Conservation (phyloP, 1,140 invertebrate genomes). For the Drosophila lini region DNA sequence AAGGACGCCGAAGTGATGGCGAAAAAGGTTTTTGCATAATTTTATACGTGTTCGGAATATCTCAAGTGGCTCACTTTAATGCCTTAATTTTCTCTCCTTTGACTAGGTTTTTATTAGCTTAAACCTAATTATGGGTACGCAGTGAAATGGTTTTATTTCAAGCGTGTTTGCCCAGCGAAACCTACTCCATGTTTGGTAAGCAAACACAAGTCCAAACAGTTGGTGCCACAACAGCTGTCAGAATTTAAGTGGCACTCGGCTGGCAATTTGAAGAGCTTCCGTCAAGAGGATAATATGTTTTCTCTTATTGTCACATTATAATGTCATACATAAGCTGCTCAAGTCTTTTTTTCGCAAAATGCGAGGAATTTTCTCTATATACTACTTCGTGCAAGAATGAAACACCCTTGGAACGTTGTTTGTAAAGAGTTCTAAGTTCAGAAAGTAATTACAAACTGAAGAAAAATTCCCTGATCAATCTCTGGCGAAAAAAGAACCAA, state of each 20-base stretch:
- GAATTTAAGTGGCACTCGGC: conserved; percentile 18
- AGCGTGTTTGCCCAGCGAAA: background rate
- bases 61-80: conserved; percentile 9
- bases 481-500: background rate
- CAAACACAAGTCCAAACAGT: conserved; percentile 7
- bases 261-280: conserved; percentile 10
- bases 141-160: background rate
- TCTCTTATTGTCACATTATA: conserved; percentile 27
- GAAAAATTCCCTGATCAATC: background rate
- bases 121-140: conserved; percentile 3
- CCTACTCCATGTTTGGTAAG: background rate
- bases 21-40: conserved; percentile 23
- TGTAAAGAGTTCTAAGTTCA: background rate
- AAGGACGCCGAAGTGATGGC: conserved; percentile 1
- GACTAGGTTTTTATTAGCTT: background rate
- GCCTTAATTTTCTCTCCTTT: background rate
- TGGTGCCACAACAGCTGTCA: conserved; percentile 14
- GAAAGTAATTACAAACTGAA: conserved; percentile 4
- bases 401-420: background rate
- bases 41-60: conserved; percentile 28
- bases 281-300: background rate
- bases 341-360: background rate
- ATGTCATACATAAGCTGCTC: background rate
- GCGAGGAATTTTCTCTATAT: background rate
- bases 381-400: background rate